These are phyloP conservation scores for Paralvinella palmiformis DNA, from an alignment of 1,140 invertebrate species.

Conservation along the genomic window DNA sequence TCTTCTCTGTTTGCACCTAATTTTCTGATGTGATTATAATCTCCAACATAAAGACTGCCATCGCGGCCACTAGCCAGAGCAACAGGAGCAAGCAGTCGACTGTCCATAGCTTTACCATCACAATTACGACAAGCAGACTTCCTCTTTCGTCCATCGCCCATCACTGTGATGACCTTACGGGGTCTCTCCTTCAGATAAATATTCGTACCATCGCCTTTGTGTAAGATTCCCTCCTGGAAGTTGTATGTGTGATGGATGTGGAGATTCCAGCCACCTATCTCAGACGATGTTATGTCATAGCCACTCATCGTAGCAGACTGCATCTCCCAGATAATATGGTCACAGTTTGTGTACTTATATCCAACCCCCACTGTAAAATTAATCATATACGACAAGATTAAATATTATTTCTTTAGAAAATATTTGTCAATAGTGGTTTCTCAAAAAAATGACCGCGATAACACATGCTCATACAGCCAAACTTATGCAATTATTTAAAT, in stretches of 20 bases:
- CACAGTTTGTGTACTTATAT: slow-evolving; percentile 89
- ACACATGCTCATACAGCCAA: neutral
- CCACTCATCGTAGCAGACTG: slow-evolving; percentile 90
- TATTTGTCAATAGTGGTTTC: too few species aligned
- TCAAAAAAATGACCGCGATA: too few species aligned
- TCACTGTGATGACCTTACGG: slow-evolving; percentile 79
- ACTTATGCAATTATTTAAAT: too few species aligned
- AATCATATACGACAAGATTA: too few species aligned
- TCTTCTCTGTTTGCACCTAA: slow-evolving; percentile 66
- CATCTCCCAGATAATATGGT: slow-evolving; percentile 89
- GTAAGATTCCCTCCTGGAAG: slow-evolving; percentile 93
- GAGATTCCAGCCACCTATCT: slow-evolving; percentile 94
- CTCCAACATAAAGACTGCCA: slow-evolving; percentile 90
- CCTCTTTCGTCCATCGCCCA: slow-evolving; percentile 86
- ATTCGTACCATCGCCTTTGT: slow-evolving; percentile 95
- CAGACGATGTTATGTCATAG: slow-evolving; percentile 92
- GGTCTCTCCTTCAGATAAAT: slow-evolving; percentile 93
- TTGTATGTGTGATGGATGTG: slow-evolving; percentile 97
- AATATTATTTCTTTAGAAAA: too few species aligned
- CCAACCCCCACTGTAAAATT: slow-evolving; percentile 85
- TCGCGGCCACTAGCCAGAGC: slow-evolving; percentile 83
- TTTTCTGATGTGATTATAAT: slow-evolving; percentile 89
- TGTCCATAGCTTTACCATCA: slow-evolving; percentile 71
- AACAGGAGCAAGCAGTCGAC: slow-evolving; percentile 81
- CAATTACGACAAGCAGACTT: slow-evolving; percentile 67